phyloP scores from a whole-genome alignment of 2,113 vertebrate genomes.

The Gallinago media region DNA sequence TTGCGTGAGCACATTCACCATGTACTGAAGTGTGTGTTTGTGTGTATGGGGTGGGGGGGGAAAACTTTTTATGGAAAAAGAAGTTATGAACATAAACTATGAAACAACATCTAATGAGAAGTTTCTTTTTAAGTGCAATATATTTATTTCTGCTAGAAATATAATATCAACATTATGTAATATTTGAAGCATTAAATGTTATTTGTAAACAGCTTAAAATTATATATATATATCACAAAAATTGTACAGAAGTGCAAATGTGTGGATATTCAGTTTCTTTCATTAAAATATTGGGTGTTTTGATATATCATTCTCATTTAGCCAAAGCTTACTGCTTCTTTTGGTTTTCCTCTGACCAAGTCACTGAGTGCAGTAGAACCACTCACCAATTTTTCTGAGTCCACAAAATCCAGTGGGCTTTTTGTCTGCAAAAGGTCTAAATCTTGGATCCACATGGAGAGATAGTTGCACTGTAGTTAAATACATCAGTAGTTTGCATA shows the following conservation, averaged over 20 bases:
- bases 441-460: neutral
- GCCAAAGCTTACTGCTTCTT: neutral
- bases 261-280: constrained; percentile 79
- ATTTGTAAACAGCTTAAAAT: constrained; percentile 97
- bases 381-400: neutral
- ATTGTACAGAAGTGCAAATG: constrained; percentile 80
- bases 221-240: constrained; percentile 80
- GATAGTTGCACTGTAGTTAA: neutral
- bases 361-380: neutral
- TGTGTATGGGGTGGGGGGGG: constrained; percentile 59
- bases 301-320: constrained; percentile 57
- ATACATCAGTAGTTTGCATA: neutral
- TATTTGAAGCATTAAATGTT: constrained; percentile 90
- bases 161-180: constrained; percentile 90
- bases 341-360: neutral
- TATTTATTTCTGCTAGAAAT: constrained; percentile 99
- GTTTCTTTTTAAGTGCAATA: constrained; percentile 98
- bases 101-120: constrained; percentile 77
- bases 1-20: constrained; percentile 77
- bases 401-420: neutral
- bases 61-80: constrained; percentile 79
- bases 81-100: constrained; percentile 78
- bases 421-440: neutral
- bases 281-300: constrained; percentile 79
- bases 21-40: constrained; percentile 72